A percentile compares a stretch with the other conserved stretches of the same genome.
phyloP scores from a whole-genome alignment of 2,797 vertebrate genomes.

The Distichodus sexfasciatus region DNA sequence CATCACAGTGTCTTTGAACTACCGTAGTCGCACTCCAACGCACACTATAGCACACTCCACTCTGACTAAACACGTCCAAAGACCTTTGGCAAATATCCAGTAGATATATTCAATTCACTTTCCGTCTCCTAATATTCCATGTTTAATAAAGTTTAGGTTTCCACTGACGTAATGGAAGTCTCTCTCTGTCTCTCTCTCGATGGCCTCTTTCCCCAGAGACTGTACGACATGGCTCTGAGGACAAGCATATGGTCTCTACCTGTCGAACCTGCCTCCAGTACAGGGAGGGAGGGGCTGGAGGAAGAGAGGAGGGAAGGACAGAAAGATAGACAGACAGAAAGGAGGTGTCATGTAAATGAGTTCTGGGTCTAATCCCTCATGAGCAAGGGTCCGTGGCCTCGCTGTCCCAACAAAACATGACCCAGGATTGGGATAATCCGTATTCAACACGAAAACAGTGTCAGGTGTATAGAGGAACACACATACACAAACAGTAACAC shows the following conservation, averaged over 20 bases:
- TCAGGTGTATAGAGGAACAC: background rate
- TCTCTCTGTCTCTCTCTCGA: background rate
- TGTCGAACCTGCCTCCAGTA: background rate
- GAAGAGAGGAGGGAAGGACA: background rate
- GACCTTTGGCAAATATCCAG: background rate
- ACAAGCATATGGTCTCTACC: conserved; percentile 1
- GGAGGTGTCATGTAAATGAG: conserved; percentile 44
- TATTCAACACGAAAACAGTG: conserved; percentile 3
- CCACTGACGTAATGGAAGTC: background rate
- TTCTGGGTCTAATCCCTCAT: conserved; percentile 55
- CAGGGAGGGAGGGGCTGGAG: conserved; percentile 9
- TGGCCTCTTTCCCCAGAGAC: conserved; percentile 11
- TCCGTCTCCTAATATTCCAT: background rate
- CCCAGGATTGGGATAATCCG: conserved; percentile 67
- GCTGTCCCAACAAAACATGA: conserved; percentile 43
- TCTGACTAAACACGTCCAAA: background rate
- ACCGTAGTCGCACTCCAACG: background rate
- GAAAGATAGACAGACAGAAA: background rate
- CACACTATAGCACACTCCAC: background rate
- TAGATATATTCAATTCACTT: background rate
- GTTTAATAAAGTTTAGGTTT: background rate
- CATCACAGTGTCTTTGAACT: conserved; percentile 55
- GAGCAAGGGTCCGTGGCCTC: conserved; percentile 51
- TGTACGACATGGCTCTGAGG: background rate
- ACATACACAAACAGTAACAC: too few relatives aligned